These are phyloP conservation scores for Blastobasis adustella DNA, from an alignment of 2,888 invertebrate species.

Conservation along the genomic window DNA sequence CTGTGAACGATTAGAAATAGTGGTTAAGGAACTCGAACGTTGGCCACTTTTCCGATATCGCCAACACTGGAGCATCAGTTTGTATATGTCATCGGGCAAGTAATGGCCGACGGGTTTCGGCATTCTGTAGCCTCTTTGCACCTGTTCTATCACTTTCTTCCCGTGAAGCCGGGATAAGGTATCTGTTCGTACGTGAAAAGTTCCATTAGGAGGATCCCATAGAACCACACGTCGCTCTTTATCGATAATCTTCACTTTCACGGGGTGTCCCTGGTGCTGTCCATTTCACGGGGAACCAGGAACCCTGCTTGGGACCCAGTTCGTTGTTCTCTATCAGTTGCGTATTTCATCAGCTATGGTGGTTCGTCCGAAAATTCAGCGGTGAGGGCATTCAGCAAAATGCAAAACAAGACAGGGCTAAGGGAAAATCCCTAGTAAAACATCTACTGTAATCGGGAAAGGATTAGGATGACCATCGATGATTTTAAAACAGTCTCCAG, in stretches of 20 bases:
- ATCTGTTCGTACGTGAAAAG: constrained; percentile 97
- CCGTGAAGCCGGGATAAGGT: constrained; percentile 98
- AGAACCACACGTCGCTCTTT: constrained; percentile 99
- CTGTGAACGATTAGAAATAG: constrained; percentile 97
- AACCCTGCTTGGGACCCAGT: constrained; percentile 94
- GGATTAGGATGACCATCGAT: too few relatives aligned
- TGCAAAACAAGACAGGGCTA: too few relatives aligned
- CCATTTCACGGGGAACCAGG: constrained; percentile 99
- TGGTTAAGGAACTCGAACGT: constrained; percentile 98
- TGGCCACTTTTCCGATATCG: constrained; percentile 93
- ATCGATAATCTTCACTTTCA: constrained; percentile 98
- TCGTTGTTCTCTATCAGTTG: constrained; percentile 99
- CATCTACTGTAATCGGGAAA: too few relatives aligned
- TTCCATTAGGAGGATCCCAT: constrained; percentile 95
- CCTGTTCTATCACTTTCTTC: constrained; percentile 96
- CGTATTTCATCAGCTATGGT: too few relatives aligned
- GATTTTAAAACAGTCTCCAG: too few relatives aligned
- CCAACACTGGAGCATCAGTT: constrained; percentile 96
- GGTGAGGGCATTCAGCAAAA: too few relatives aligned
- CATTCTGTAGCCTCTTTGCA: constrained; percentile 98
- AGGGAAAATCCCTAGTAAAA: too few relatives aligned
- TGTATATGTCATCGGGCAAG: constrained; percentile 95
- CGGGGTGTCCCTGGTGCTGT: constrained; percentile 98
- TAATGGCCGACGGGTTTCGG: constrained; percentile 92
- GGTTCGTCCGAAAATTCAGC: too few relatives aligned